Evolutionary conservation across 2,797 vertebrate species (phyloP), one percentile per base, ranked within the genome.

Genomic region (Tenualosa thibaudeaui): DNA sequence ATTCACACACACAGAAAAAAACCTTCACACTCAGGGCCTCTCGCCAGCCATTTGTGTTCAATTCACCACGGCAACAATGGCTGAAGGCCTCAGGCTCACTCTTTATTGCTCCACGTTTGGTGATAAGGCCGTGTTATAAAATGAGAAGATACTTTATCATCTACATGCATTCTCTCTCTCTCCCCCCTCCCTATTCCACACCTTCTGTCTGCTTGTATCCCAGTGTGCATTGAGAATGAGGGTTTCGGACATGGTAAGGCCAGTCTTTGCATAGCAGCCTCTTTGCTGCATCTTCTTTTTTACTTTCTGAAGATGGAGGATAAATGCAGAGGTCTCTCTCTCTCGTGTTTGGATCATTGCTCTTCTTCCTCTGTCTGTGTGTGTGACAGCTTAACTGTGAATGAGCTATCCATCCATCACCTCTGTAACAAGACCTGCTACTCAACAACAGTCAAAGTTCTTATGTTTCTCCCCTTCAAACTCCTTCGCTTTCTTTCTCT

Each of bases 381-480:
- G 53, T 54, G 53, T 56, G 56, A 46, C 58, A 53, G 60, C 75
- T 81, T 88, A 85, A 84, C 81, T 78, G 71, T 51, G 82, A 81
- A 75, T 86, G 65, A 81, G 75, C 83, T 82, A 58, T n/a, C 81
- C 78, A 89, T 89, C 58, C 65, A 88, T 89, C 86, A 87, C 71
- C 53, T 68, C 84, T 84, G 65, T 82, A 87, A 87, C 87, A 86
- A 82, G 85, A 83, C 78, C 56, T 82, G 68, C 26, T 86, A 37
- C 51, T 81, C 68, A 40, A 19, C 13, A 75, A 6, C 68, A 68
- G 8, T 40, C 15, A 5, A 6, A 15, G 12, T 43, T 37, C 17
- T 19, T 31, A 75, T 37, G 31, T 85, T 50, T 82, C 26, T 37
- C 26, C 81, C 37, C 81, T 1, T 82, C n/a, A 51, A 37, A 4